These are phyloP conservation scores for Naso thynnoides DNA, from an alignment of 2,797 vertebrate species.

Conservation along the genomic window DNA sequence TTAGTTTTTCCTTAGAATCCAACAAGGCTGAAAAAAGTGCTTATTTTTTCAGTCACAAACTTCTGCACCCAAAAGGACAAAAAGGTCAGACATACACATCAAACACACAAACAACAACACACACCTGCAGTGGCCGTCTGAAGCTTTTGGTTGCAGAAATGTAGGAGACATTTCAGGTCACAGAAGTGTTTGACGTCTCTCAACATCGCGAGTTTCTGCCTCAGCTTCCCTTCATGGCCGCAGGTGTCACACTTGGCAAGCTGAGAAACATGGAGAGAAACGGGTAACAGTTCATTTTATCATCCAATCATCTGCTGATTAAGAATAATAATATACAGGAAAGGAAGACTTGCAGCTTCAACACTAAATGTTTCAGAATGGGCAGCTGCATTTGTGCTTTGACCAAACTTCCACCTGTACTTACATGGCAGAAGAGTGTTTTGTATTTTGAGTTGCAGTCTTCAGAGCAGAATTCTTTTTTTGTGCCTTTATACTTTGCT, in stretches of 20 bases:
- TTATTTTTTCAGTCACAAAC: no score
- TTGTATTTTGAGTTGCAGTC: conserved; percentile 90
- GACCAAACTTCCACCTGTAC: not conserved
- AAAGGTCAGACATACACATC: not conserved
- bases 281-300: no score
- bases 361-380: not conserved
- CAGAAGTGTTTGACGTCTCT: conserved; percentile 95
- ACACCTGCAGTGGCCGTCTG: conserved; percentile 30
- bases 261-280: conserved; percentile 67
- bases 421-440: conserved; percentile 87
- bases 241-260: conserved; percentile 91
- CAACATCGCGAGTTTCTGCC: conserved; percentile 88
- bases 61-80: no score
- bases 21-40: no score
- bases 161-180: conserved; percentile 89
- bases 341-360: not conserved
- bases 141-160: conserved; percentile 87
- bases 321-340: not conserved
- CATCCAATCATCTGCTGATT: not conserved
- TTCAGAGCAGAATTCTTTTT: conserved; percentile 91
- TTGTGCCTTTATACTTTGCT: conserved; percentile 82
- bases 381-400: not conserved
- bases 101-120: not conserved
- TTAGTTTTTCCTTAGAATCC: no score
- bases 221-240: conserved; percentile 88